Conservation (phyloP, 30 jellyfish, hydroid and myxozoan species). For the Cassiopea andromeda region DNA sequence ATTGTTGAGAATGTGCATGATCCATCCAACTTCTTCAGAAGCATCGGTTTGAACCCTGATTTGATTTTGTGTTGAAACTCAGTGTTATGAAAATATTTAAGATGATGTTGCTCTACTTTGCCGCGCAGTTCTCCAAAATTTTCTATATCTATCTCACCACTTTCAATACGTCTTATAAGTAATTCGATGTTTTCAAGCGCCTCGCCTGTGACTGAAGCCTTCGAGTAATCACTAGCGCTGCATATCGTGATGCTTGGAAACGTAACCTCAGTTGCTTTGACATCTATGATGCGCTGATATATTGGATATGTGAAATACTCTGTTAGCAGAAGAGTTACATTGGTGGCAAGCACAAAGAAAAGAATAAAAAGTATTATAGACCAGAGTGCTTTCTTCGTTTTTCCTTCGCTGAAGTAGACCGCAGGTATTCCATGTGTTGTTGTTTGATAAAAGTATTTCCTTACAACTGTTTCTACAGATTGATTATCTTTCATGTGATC, state of each 20-base stretch:
- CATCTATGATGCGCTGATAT: conserved; percentile 45
- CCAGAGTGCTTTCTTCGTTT: conserved; percentile 39
- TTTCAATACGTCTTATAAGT: conserved; percentile 18
- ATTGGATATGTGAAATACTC: conserved; percentile 49
- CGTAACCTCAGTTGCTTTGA: conserved; percentile 21
- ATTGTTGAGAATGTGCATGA: conserved; percentile 64
- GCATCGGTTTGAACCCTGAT: conserved; percentile 53
- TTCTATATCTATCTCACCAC: conserved; percentile 14
- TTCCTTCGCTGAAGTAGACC: conserved; percentile 51
- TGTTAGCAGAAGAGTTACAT: conserved; percentile 2
- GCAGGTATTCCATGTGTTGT: conserved; percentile 64
- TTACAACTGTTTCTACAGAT: conserved; percentile 23
- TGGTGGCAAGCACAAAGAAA: conserved; percentile 10
- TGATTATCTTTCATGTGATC: neutral
- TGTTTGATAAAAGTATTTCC: conserved; percentile 56
- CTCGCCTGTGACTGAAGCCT: conserved; percentile 44
- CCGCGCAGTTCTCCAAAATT: conserved; percentile 53
- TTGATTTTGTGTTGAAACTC: conserved; percentile 55
- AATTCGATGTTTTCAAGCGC: conserved; percentile 17
- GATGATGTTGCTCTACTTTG: conserved; percentile 50
- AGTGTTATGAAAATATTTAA: conserved; percentile 20
- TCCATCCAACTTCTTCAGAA: conserved; percentile 21
- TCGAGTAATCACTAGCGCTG: conserved; percentile 66
- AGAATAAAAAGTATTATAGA: conserved; percentile 24
- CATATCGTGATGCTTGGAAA: conserved; percentile 73